Percentiles rank a stretch among this genome's conserved stretches.
Conservation (phyloP, 2,888 invertebrate genomes). For the Oscheius sp. region DNA sequence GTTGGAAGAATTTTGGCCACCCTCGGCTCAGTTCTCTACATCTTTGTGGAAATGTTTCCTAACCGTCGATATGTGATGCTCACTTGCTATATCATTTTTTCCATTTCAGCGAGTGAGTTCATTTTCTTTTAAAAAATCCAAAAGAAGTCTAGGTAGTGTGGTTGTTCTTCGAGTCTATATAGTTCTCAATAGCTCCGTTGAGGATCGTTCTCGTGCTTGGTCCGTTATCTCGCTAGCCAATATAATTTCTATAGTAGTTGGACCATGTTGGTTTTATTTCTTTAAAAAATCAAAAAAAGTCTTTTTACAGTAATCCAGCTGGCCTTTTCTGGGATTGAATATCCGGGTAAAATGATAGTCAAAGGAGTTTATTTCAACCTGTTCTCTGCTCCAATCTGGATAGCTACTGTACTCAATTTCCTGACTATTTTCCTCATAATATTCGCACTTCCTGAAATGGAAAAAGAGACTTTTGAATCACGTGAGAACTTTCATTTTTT, state of each 20-base stretch:
- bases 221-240: background rate
- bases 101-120: background rate
- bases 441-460: background rate
- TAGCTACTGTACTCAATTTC: background rate
- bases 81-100: background rate
- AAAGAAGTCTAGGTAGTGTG: background rate
- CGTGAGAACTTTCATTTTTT: no score
- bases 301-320: constrained; percentile 19
- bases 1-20: constrained; percentile 2
- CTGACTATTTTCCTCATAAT: background rate
- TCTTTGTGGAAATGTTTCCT: constrained; percentile 6
- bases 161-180: constrained; percentile 9
- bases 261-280: background rate
- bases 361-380: constrained; percentile 9
- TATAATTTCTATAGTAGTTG: background rate
- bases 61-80: constrained; percentile 3
- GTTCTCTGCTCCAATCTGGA: constrained; percentile 25
- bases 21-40: background rate
- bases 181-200: background rate
- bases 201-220: constrained; percentile 12
- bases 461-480: background rate
- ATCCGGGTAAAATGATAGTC: constrained; percentile 15
- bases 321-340: constrained; percentile 8
- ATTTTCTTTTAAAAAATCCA: background rate
- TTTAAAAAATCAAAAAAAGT: no score